phyloP scores from a whole-genome alignment of 2,113 vertebrate genomes.

The Amblyopsis rosae region DNA sequence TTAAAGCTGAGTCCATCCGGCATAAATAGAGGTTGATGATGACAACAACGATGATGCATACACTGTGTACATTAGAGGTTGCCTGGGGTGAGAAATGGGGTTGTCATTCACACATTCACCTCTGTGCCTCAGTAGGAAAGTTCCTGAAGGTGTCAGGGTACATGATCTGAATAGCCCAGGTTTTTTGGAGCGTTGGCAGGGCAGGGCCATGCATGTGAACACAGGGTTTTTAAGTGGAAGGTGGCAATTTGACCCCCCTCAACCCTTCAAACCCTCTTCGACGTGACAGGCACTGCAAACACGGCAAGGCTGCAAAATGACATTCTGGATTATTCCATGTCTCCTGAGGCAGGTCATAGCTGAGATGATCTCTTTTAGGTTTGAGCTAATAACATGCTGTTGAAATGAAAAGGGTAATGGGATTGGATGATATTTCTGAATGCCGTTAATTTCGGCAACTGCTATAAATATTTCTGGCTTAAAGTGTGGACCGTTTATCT shows the following conservation, averaged over 20 bases:
- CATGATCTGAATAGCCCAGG: conserved; percentile 54
- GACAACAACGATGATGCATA: conserved; percentile 16
- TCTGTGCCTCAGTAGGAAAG: conserved; percentile 39
- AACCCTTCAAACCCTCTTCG: conserved; percentile 13
- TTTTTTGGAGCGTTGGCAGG: conserved; percentile 49
- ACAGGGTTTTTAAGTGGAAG: conserved; percentile 1
- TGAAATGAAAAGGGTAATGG: not conserved
- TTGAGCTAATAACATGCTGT: not conserved
- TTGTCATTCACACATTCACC: conserved; percentile 19
- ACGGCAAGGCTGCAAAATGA: not conserved
- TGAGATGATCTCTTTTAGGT: conserved; percentile 4
- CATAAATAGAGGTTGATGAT: conserved; percentile 56
- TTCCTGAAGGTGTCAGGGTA: conserved; percentile 41
- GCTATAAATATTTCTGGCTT: conserved; percentile 15
- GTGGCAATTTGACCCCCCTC: not conserved
- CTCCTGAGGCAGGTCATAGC: not conserved
- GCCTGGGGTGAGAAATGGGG: conserved; percentile 8
- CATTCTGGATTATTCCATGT: conserved; percentile 6
- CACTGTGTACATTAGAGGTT: conserved; percentile 33
- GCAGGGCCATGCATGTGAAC: conserved; percentile 30
- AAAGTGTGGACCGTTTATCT: conserved; percentile 6
- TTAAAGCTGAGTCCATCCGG: conserved; percentile 50
- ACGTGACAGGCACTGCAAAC: conserved; percentile 11
- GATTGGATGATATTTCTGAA: not conserved
- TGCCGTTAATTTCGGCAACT: conserved; percentile 1